These are phyloP conservation scores for Pangasianodon hypophthalmus DNA, from an alignment of 2,113 vertebrate species.

Conservation along the genomic window DNA sequence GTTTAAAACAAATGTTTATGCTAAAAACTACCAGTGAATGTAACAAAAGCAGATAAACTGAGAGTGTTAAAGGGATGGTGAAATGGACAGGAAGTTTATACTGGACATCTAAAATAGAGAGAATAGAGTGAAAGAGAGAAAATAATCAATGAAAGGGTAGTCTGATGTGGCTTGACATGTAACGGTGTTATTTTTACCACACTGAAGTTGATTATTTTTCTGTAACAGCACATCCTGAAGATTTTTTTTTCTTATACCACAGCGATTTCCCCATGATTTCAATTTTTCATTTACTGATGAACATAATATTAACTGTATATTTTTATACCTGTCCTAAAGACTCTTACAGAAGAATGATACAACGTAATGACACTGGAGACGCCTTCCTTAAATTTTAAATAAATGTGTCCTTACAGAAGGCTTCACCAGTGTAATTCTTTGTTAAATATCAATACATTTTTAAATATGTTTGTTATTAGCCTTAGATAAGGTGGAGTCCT, in stretches of 20 bases:
- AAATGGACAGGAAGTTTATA: not conserved
- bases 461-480: not conserved
- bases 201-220: not conserved
- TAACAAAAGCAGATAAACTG: conserved; percentile 9
- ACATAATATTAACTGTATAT: too few species aligned
- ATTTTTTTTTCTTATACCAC: not conserved
- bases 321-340: not conserved
- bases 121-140: not conserved
- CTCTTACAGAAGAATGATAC: not conserved
- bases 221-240: not conserved
- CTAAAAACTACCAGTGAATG: conserved; percentile 25
- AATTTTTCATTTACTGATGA: not conserved
- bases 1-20: conserved; percentile 51
- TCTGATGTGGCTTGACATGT: not conserved
- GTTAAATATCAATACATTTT: not conserved
- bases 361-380: not conserved
- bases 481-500: not conserved
- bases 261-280: not conserved
- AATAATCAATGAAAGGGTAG: not conserved
- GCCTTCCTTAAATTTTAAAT: not conserved
- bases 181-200: not conserved
- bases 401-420: not conserved
- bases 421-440: not conserved
- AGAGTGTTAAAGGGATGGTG: not conserved
- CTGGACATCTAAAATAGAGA: not conserved